These are phyloP conservation scores for Lepus europaeus DNA, from an alignment of 2,113 vertebrate species.

Conservation along the genomic window DNA sequence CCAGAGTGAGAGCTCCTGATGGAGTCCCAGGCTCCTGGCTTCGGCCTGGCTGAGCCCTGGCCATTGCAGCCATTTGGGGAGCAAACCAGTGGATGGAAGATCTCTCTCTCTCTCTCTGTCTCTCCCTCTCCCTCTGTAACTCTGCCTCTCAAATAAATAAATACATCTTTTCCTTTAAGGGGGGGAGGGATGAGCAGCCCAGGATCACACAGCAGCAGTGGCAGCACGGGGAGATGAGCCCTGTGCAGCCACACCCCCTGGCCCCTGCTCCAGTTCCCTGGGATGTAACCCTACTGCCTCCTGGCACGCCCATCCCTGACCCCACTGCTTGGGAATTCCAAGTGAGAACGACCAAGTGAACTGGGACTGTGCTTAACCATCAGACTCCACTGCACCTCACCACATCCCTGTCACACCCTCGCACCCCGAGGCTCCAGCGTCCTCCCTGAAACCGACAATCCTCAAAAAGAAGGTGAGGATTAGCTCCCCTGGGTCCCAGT, in stretches of 20 bases:
- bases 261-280: neutral
- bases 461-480: neutral
- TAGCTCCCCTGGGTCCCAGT: neutral
- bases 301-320: accelerated
- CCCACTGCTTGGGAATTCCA: neutral
- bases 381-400: neutral
- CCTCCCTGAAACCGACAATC: neutral
- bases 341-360: neutral
- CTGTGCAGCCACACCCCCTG: accelerated
- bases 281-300: accelerated
- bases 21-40: too few species aligned
- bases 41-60: too few species aligned
- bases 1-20: too few species aligned
- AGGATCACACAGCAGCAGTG: neutral
- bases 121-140: too few species aligned
- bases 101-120: too few species aligned
- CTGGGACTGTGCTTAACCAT: neutral
- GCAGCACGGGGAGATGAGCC: too few species aligned
- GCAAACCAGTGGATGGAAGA: too few species aligned
- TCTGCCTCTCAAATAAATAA: too few species aligned
- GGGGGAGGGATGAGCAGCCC: neutral
- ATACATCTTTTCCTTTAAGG: too few species aligned
- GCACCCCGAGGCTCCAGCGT: neutral
- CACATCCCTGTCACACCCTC: neutral
- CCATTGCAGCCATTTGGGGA: too few species aligned